phyloP scores from a whole-genome alignment of 2,888 invertebrate species.

The Drosophila ezoana region DNA sequence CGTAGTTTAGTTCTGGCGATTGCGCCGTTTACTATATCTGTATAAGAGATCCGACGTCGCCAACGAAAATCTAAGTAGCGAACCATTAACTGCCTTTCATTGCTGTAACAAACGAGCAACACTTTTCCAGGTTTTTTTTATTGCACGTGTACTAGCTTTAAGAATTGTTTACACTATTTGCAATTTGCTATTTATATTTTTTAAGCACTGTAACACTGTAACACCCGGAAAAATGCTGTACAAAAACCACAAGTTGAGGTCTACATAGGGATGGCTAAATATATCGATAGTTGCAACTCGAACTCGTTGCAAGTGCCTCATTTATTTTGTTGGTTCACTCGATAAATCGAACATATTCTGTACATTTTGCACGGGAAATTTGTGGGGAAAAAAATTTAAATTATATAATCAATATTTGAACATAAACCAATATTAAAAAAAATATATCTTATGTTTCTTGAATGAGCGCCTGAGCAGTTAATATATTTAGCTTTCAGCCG shows the following conservation, averaged over 20 bases:
- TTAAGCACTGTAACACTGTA: slow-evolving; percentile 73
- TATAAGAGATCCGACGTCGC: slow-evolving; percentile 59
- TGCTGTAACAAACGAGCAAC: slow-evolving; percentile 33
- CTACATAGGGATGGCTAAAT: slow-evolving; percentile 54
- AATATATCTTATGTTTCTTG: not conserved
- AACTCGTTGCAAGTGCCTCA: slow-evolving; percentile 4
- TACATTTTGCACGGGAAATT: not conserved
- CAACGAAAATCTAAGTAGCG: slow-evolving; percentile 58
- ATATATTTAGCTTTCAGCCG: not conserved
- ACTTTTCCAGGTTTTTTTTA: slow-evolving; percentile 30
- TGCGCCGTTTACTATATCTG: slow-evolving; percentile 58
- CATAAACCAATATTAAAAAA: not conserved
- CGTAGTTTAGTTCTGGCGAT: slow-evolving; percentile 40
- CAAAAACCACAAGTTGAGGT: slow-evolving; percentile 61
- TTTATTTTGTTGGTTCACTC: slow-evolving; percentile 2
- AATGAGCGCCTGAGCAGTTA: not conserved
- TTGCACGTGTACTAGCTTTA: slow-evolving; percentile 28
- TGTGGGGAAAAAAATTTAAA: not conserved
- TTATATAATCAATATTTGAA: slow-evolving; percentile 18
- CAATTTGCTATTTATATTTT: slow-evolving; percentile 64
- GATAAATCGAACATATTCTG: not conserved
- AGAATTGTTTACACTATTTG: slow-evolving; percentile 53
- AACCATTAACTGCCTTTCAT: slow-evolving; percentile 68
- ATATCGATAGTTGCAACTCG: slow-evolving; percentile 40
- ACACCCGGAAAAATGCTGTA: slow-evolving; percentile 76